Percentiles rank a stretch among this genome's conserved stretches.
Evolutionary conservation across 2,113 vertebrate species (phyloP).

Genomic region (Rattus rattus): DNA sequence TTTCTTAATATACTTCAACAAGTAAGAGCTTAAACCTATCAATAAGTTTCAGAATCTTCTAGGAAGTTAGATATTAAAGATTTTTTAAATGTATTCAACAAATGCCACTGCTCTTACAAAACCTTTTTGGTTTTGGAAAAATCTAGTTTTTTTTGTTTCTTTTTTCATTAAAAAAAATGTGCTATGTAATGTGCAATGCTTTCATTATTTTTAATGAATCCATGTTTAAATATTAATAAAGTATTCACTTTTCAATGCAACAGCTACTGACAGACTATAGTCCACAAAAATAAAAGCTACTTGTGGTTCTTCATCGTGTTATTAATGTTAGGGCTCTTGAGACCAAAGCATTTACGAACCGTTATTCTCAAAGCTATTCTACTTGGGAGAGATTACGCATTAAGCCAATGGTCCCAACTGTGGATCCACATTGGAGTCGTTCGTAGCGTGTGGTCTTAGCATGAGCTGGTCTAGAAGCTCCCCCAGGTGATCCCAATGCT

Average conservation of each 20-base stretch:
- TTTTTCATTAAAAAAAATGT: not conserved
- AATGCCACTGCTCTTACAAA: not conserved
- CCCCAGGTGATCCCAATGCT: not conserved
- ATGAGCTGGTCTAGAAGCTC: not conserved
- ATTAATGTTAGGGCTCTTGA: not conserved
- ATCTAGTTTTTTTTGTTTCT: not conserved
- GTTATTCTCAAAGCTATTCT: conserved; percentile 23
- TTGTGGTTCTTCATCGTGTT: not conserved
- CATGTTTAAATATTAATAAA: conserved; percentile 44
- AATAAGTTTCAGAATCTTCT: not conserved
- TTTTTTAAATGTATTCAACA: conserved; percentile 14
- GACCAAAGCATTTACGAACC: conserved; percentile 17
- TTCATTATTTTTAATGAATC: conserved; percentile 51
- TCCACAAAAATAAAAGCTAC: not conserved
- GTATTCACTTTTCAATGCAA: conserved; percentile 48
- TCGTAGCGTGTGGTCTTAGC: not conserved
- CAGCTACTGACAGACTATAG: not conserved
- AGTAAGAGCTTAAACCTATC: not conserved
- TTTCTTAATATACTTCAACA: conserved; percentile 5
- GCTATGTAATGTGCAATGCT: conserved; percentile 1
- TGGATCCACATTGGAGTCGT: conserved; percentile 2
- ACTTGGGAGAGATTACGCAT: not conserved
- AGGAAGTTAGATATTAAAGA: not conserved
- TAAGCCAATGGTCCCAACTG: conserved; percentile 17
- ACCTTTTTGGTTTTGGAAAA: conserved; percentile 41